phyloP scores from a whole-genome alignment of 1,140 invertebrate species.

The Procambarus clarkii region DNA sequence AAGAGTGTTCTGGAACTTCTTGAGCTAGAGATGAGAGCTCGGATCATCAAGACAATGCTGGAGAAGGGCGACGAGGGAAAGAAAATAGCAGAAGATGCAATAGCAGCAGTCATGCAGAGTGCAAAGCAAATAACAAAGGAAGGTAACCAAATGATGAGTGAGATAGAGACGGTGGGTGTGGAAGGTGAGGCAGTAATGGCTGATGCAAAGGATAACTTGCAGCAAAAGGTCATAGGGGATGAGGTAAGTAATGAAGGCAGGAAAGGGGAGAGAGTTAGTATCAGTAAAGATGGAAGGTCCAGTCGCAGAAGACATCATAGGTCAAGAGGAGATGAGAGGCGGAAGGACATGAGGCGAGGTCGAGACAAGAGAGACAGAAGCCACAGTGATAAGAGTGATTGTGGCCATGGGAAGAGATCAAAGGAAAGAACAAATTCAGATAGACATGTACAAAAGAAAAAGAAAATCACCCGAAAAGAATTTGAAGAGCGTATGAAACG shows the following conservation, averaged over 20 bases:
- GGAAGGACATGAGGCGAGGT: constrained; percentile 1
- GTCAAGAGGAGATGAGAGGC: neutral
- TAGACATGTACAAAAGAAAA: constrained; percentile 59
- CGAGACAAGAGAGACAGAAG: constrained; percentile 13
- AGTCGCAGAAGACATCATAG: neutral
- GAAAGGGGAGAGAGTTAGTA: constrained; percentile 10
- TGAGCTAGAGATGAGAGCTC: constrained; percentile 78
- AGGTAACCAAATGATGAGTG: neutral
- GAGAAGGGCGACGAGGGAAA: constrained; percentile 71
- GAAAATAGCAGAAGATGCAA: constrained; percentile 47
- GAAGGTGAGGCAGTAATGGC: neutral
- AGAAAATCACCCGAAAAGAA: constrained; percentile 70
- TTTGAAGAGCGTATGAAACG: constrained; percentile 70
- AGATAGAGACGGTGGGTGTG: neutral
- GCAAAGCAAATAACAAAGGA: constrained; percentile 37
- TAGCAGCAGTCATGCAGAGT: constrained; percentile 44
- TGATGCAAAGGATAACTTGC: neutral
- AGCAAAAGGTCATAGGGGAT: neutral
- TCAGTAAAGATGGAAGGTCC: constrained; percentile 9
- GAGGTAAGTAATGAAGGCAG: constrained; percentile 29
- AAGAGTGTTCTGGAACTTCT: constrained; percentile 77
- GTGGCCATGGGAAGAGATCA: constrained; percentile 16
- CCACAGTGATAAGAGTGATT: constrained; percentile 4
- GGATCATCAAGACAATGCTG: constrained; percentile 78
- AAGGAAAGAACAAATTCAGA: constrained; percentile 73